Base-by-base conservation (phyloP, 2,888 invertebrate species). In the Macrosiphum euphorbiae region DNA sequence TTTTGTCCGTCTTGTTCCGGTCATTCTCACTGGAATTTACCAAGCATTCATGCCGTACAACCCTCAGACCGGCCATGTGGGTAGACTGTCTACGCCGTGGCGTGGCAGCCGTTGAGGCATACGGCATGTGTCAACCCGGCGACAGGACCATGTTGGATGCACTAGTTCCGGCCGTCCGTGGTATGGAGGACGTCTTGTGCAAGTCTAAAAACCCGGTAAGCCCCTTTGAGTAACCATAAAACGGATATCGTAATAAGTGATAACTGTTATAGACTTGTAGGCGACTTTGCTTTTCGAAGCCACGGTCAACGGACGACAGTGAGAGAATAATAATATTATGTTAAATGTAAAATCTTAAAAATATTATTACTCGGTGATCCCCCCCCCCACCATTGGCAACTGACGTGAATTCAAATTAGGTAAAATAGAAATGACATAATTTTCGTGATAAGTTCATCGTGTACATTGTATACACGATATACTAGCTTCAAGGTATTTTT, bases 171-270 rank as follows among this genome's bases (percentile, higher is more conserved):
- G 87, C 87, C 52, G 50, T 87, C 10, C 87, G n/a, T 3, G 52
- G 87, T 50, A 87, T 87, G 87, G 20, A n/a, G 87, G 50, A 50
- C 87, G 50, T 87, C 8, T 7, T 87, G 87, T 10, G n/a, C 28
- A 50, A 87, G 20, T 87, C 87, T 16, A 87, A 87, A 87, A 87
- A 52, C 20, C 87, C 87, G 87, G 87, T 87, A 87, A 2, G 28
- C 11, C 8, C 78, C 8, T 78, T 78, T 35, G 78, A 35, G 78
- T 35, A 78, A 20, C 20, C 20, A 20, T 78, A 78, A 0, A 78
- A 7, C 20, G 35, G 20, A 78, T 35, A 78, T 35, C 20, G 35
- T 20, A 35, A 78, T 8, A 41, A 35, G 20, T 20, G 35, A 67
- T 16, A 67, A 35, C n/a, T n/a, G n/a, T n/a, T n/a, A n/a, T n/a